Evolutionary conservation across 2,113 vertebrate species (phyloP), one percentile per base, ranked within the genome.

Genomic region (Parotia lawesii): DNA sequence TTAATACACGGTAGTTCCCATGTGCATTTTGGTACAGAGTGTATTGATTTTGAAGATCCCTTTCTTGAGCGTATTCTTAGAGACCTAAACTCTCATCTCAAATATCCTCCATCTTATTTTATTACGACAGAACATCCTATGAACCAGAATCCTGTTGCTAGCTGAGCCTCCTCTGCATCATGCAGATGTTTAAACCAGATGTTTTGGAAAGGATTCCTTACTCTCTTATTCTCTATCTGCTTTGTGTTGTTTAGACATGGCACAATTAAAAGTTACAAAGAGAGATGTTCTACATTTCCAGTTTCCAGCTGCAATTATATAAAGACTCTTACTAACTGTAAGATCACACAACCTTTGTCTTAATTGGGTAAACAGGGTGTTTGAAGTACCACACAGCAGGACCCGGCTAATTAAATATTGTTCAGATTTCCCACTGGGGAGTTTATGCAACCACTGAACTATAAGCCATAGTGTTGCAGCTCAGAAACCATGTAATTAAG

Each of bases 351-450:
- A 89, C 81, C 87, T 93, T 95, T 85, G 74, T 76, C 78, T 91
- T 94, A 96, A 96, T 89, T 95, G 94, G 60, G 74, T 83, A 95
- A 95, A 91, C 89, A 82, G 66, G 81, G 67, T 85, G 78, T 87
- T 93, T 93, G 87, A 66, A 93, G 67, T 62, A 89, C n/a, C 75
- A 80, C 87, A 29, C 91, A 95, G 93, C 75, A 96, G 81, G 89
- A 93, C 56, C 14, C 5, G 28, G 51, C 81, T 95, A 95, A 96
- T 94, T 96, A 95, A 95, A 85, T 89, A 95, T 56, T 91, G 89
- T 76, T 95, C 84, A 80, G 62, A 58, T 73, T 82, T 69, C 81
- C 74, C 95, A 94, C 74, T 83, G 85, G 78, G 78, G 62, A 89
- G 81, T 85, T 93, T 87, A 89, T 79, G 85, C 64, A 93, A 85